Conservation (phyloP, 2,888 invertebrate genomes). For the Melangyna quadrimaculata region DNA sequence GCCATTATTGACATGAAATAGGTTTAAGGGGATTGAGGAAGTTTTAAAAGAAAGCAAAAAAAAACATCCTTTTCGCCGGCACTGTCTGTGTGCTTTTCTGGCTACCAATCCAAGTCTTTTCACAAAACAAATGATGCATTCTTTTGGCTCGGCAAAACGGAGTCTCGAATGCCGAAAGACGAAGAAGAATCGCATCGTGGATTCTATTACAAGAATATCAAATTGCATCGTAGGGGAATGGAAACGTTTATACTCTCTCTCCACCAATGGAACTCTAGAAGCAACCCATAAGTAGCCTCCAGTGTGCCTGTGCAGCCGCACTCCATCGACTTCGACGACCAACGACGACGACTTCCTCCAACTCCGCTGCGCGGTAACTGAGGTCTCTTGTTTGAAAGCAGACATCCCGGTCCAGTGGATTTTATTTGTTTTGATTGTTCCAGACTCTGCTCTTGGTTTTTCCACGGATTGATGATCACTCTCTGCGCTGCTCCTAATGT, state of each 20-base stretch:
- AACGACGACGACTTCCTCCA: neutral
- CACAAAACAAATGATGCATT: constrained; percentile 59
- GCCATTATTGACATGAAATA: constrained; percentile 58
- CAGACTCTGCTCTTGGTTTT: constrained; percentile 39
- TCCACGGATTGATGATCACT: constrained; percentile 66
- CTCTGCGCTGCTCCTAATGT: neutral
- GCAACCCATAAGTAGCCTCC: constrained; percentile 61
- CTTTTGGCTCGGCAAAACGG: constrained; percentile 32
- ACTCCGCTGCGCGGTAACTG: no score
- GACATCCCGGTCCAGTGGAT: constrained; percentile 46
- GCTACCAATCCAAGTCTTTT: neutral
- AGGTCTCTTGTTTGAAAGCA: constrained; percentile 35
- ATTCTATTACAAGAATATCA: constrained; percentile 74
- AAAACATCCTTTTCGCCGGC: constrained; percentile 53
- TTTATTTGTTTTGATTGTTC: constrained; percentile 68
- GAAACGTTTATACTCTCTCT: constrained; percentile 1
- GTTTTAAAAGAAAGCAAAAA: constrained; percentile 9
- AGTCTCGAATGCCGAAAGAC: constrained; percentile 30
- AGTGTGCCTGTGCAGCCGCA: constrained; percentile 21
- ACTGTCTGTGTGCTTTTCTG: constrained; percentile 14
- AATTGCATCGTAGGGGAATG: constrained; percentile 66
- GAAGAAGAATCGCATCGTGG: constrained; percentile 71
- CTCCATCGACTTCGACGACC: neutral
- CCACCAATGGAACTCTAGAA: constrained; percentile 37
- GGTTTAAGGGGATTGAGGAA: constrained; percentile 10